Evolutionary conservation across 2,888 invertebrate genomes (phyloP).

Genomic region (Perizoma flavofasciatum): DNA sequence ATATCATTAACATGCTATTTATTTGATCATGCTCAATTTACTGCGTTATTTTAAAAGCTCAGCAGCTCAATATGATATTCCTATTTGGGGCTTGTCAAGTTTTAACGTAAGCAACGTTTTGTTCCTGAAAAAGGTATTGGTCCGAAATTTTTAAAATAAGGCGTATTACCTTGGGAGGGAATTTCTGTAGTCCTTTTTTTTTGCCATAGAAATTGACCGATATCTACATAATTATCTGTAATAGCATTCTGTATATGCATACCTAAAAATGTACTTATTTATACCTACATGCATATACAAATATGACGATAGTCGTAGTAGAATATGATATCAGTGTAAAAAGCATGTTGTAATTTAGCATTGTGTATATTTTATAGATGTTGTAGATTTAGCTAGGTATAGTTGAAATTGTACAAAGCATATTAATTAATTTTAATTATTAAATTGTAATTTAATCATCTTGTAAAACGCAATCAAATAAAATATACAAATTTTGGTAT

Average conservation of each 20-base stretch:
- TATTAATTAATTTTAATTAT: slow-evolving; percentile 76
- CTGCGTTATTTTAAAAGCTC: slow-evolving; percentile 46
- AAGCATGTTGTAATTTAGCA: slow-evolving; percentile 79
- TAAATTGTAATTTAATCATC: slow-evolving; percentile 80
- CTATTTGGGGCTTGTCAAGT: slow-evolving; percentile 31
- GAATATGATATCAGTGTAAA: slow-evolving; percentile 73
- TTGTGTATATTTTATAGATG: slow-evolving; percentile 79
- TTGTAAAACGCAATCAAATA: slow-evolving; percentile 82
- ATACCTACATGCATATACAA: slow-evolving; percentile 44
- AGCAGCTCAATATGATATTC: slow-evolving; percentile 46
- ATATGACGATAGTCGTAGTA: slow-evolving; percentile 56
- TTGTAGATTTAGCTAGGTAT: slow-evolving; percentile 78
- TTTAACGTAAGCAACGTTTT: slow-evolving; percentile 4
- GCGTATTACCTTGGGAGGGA: too few relatives aligned
- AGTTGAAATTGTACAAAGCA: slow-evolving; percentile 83
- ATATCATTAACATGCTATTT: slow-evolving; percentile 41
- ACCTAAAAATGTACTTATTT: slow-evolving; percentile 63
- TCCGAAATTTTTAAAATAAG: background rate
- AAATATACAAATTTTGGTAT: slow-evolving; percentile 83
- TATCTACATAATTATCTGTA: slow-evolving; percentile 38
- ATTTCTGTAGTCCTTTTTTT: background rate
- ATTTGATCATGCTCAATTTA: slow-evolving; percentile 58
- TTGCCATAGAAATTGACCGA: slow-evolving; percentile 2
- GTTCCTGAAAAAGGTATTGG: slow-evolving; percentile 8
- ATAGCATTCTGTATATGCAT: slow-evolving; percentile 48